Base-by-base conservation (phyloP, 2,888 invertebrate genomes). In the Mycogona germanica region DNA sequence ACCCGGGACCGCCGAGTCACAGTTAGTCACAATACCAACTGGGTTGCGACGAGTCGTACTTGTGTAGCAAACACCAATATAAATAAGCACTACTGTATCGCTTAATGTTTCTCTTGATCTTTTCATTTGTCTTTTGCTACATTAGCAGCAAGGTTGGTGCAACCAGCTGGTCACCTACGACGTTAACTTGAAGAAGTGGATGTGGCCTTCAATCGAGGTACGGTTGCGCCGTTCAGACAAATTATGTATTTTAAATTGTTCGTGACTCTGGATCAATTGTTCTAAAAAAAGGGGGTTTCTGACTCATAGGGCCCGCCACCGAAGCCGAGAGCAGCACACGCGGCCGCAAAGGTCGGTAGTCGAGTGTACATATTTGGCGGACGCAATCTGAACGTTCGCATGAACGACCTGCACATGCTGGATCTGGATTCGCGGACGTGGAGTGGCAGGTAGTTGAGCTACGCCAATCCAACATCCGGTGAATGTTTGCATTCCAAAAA, bases 331-430 rank as follows among this genome's bases (percentile, higher is more conserved):
- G 74, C 74, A 37, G 73, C 74, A 9, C 72, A 72, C 63, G 68
- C 72, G 23, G 64, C 59, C 14, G 65, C 68, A 47, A 65, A 66
- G 2, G 54, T 63, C 30, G 64, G 62, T 4, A 59, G 63, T 38
- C 62, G 56, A 44, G 67, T 69, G 2, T 72, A 65, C 57, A 59
- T 73, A 35, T 73, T 72, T 65, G 74, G 74, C 28, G 74, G 74
- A 9, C 64, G 74, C 1, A 65, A 70, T 56, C 57, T 61, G n/a
- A 53, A 58, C 2, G 48, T 49, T 2, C 63, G 74, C 48, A 62
- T 68, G 59, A 70, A 72, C 63, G 73, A 73, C 56, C 62, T 73
- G 14, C 68, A 72, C 55, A 64, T 63, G 35, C 61, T 74, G 21
- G 67, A 73, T 59, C 60, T 73, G 59, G 59, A 64, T 5, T 65